Base-by-base conservation (phyloP, 2,888 invertebrate genomes). In the Dascillus cervinus region DNA sequence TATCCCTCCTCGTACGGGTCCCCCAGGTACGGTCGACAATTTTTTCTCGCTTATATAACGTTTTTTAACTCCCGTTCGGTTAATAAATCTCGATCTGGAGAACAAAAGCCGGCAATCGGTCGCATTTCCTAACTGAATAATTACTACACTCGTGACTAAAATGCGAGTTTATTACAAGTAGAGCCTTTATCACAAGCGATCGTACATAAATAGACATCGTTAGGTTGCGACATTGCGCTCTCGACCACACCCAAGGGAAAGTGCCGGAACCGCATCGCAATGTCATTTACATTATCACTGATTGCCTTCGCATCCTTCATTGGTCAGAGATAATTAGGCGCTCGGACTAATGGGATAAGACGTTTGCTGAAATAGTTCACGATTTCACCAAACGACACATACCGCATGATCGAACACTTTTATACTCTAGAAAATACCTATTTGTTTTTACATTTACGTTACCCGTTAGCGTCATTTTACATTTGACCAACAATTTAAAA, bases 181-280 rank as follows among this genome's bases (percentile, higher is more conserved):
- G 39, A 39, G 41, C 39, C 41, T 41, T 44, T 44, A 44, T 44
- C 44, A 26, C 33, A 41, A 37, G 41, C 41, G 41, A 42, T 44
- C 44, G 39, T 22, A 46, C 38, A 40, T 42, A 43, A 43, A 41
- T 43, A 43, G 38, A 41, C 41, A 43, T 43, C 43, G 41, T 41
- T 43, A 40, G 33, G 28, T 41, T 39, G 39, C 42, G 31, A 39
- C 38, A 41, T 4, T 17, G 5, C 17, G 17, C 4, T 4, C 17
- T 17, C 30, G 29, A 40, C 47, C 47, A 47, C 47, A 41, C 47
- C 47, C 47, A 38, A 38, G 17, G 17, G 45, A 47, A 47, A 45
- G 45, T 45, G 44, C 47, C 39, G 44, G 43, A 45, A 45, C 45
- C 32, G 31, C 34, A 34, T 37, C 43, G 45, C 47, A 47, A 47